Conservation (phyloP, 2,113 vertebrate species). For the Sarotherodon lohbergeri region DNA sequence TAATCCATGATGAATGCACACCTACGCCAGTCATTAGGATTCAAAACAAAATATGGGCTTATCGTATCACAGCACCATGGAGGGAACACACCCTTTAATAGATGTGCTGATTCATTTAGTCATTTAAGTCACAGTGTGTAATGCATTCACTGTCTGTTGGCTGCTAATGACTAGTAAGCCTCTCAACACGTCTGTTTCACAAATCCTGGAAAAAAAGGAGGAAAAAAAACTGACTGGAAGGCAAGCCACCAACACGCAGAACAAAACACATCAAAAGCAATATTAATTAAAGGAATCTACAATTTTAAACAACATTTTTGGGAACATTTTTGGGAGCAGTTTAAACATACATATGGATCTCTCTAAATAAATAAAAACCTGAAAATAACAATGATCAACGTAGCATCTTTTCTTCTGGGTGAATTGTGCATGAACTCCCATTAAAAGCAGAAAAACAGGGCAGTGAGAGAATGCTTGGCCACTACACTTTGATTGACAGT, state of each 20-base stretch:
- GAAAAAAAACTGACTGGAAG: slow-evolving; percentile 8
- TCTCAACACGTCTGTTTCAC: slow-evolving; percentile 32
- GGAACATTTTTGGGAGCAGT: neutral
- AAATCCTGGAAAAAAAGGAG: slow-evolving; percentile 18
- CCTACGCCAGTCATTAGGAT: slow-evolving; percentile 76
- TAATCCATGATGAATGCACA: slow-evolving; percentile 77
- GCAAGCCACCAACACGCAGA: slow-evolving; percentile 11
- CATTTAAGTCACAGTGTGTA: slow-evolving; percentile 69
- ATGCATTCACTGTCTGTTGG: slow-evolving; percentile 53
- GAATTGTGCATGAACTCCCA: neutral
- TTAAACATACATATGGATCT: neutral
- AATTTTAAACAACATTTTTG: neutral
- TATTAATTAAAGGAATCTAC: neutral
- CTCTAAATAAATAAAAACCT: neutral
- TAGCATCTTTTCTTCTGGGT: neutral
- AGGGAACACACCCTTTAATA: slow-evolving; percentile 71
- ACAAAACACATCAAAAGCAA: neutral
- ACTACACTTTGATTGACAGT: slow-evolving; percentile 70
- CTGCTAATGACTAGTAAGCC: slow-evolving; percentile 62
- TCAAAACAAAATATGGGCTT: slow-evolving; percentile 74
- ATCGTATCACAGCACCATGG: slow-evolving; percentile 65
- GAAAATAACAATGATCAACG: neutral
- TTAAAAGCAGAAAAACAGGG: neutral
- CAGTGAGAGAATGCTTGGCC: neutral
- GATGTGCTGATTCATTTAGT: slow-evolving; percentile 74